These are phyloP conservation scores for Myrmecophaga tridactyla DNA, from an alignment of 2,113 vertebrate species.

Conservation along the genomic window DNA sequence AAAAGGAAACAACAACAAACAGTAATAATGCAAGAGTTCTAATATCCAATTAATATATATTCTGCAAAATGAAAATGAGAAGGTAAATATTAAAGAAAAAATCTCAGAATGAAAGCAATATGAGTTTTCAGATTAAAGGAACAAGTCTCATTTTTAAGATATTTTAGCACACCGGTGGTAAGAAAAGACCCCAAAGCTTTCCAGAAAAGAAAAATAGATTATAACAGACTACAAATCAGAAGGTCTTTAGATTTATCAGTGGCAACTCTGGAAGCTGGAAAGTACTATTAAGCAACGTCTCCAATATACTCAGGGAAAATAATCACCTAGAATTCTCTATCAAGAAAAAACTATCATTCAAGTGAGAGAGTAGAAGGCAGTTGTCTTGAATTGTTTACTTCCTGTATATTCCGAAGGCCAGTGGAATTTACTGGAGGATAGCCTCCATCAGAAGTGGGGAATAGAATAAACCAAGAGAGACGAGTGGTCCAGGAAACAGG, in stretches of 20 bases:
- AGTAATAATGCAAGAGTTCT: background rate
- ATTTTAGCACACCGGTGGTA: background rate
- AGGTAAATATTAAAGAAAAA: background rate
- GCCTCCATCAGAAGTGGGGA: background rate
- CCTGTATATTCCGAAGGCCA: background rate
- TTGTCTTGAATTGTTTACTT: background rate
- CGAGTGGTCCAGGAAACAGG: background rate
- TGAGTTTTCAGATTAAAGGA: background rate
- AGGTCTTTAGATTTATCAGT: background rate
- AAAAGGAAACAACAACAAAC: no score
- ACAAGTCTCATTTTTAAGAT: background rate
- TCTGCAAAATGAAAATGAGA: background rate
- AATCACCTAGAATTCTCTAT: conserved; percentile 14
- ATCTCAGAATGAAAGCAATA: background rate
- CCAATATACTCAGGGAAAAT: conserved; percentile 1
- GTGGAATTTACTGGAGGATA: background rate
- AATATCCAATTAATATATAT: background rate
- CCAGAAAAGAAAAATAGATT: background rate
- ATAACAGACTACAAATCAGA: background rate
- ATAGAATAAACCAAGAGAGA: background rate
- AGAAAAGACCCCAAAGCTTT: background rate
- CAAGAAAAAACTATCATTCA: background rate
- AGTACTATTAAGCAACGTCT: background rate
- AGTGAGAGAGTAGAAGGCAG: background rate
- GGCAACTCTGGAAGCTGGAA: background rate